Percentiles rank a stretch among this genome's conserved stretches.
Evolutionary conservation across 2,888 invertebrate genomes (phyloP).

Genomic region (Eupithecia inturbata): DNA sequence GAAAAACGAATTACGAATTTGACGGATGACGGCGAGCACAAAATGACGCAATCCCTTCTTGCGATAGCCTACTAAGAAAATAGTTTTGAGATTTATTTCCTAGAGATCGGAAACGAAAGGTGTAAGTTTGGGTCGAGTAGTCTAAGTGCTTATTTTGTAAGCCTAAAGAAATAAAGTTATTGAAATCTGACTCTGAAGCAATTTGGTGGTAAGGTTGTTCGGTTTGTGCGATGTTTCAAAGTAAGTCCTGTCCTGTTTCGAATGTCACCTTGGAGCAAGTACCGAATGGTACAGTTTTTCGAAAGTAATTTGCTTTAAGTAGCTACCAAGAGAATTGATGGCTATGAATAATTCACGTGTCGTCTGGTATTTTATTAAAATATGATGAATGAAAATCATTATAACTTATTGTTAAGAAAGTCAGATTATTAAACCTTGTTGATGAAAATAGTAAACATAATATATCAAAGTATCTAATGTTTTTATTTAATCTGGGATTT

Average conservation of each 20-base stretch:
- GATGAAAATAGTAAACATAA: background rate
- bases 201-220: background rate
- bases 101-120: background rate
- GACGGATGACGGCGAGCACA: background rate
- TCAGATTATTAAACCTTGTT: background rate
- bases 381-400: background rate
- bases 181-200: too few relatives aligned
- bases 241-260: background rate
- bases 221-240: background rate
- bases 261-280: slow-evolving; percentile 7
- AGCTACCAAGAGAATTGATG: background rate
- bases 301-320: background rate
- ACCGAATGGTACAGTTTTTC: slow-evolving; percentile 32
- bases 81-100: background rate
- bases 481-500: background rate
- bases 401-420: background rate
- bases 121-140: too few relatives aligned
- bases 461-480: too few relatives aligned
- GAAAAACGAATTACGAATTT: background rate
- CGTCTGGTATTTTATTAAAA: background rate
- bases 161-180: too few relatives aligned
- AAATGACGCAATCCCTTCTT: background rate
- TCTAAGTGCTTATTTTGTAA: too few relatives aligned
- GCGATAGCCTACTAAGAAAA: background rate
- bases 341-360: background rate